Conservation (phyloP, 2,888 invertebrate genomes). For the Eupeodes luniger region DNA sequence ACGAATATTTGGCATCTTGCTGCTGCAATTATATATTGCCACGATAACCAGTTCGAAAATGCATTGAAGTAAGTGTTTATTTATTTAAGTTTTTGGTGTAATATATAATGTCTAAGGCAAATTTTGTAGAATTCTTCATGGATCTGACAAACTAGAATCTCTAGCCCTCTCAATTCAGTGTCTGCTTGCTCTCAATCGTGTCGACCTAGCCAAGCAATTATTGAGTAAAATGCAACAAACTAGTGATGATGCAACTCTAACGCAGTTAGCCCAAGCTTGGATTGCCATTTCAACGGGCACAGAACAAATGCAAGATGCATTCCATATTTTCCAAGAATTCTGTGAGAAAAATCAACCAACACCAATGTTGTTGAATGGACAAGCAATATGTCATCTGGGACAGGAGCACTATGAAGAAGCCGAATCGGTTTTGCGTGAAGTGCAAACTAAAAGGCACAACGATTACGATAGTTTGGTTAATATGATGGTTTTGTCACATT, state of each 20-base stretch:
- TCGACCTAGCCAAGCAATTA: constrained; percentile 96
- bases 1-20: constrained; percentile 86
- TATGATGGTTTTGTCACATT: constrained; percentile 94
- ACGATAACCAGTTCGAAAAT: constrained; percentile 95
- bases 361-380: constrained; percentile 94
- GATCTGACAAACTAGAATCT: constrained; percentile 94
- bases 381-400: constrained; percentile 94
- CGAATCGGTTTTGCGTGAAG: constrained; percentile 94
- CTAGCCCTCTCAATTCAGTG: constrained; percentile 94
- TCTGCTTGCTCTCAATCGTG: constrained; percentile 93
- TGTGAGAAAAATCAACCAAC: constrained; percentile 95
- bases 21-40: constrained; percentile 95
- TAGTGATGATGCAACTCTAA: constrained; percentile 98
- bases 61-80: constrained; percentile 87
- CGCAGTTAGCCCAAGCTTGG: constrained; percentile 98
- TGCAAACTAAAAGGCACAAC: constrained; percentile 95
- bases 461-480: constrained; percentile 97
- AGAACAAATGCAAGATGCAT: constrained; percentile 98
- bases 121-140: constrained; percentile 89
- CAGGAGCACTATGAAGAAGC: constrained; percentile 95
- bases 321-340: constrained; percentile 98
- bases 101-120: neutral
- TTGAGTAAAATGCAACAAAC: constrained; percentile 96
- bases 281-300: constrained; percentile 95
- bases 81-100: neutral